Conservation (phyloP, 2,113 vertebrate genomes). For the Coreoperca whiteheadi region DNA sequence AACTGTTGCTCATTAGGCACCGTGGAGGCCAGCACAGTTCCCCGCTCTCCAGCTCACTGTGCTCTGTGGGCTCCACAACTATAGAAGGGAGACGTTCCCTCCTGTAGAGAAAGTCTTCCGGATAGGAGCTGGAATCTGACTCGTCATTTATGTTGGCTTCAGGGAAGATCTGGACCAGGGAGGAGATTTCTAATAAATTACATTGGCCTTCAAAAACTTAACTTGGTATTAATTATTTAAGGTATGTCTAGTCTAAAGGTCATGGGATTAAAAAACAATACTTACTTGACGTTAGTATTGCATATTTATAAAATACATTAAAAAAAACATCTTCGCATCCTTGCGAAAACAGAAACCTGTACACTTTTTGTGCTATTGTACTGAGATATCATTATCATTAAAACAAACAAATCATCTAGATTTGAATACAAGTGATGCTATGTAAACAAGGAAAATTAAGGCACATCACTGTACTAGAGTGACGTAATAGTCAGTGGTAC, state of each 20-base stretch:
- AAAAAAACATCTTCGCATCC: not conserved
- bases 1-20: not conserved
- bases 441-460: not conserved
- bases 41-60: slow-evolving; percentile 61
- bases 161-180: slow-evolving; percentile 76
- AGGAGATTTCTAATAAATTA: not conserved
- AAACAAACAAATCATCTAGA: not conserved
- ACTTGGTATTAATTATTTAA: not conserved
- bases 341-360: not conserved
- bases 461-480: not conserved
- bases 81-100: slow-evolving; percentile 83
- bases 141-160: slow-evolving; percentile 61
- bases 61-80: slow-evolving; percentile 81
- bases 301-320: not conserved
- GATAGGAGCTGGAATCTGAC: slow-evolving; percentile 38
- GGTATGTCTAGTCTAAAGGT: not conserved
- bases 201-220: not conserved
- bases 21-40: slow-evolving; percentile 62
- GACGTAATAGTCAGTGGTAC: slow-evolving; percentile 29
- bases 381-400: not conserved
- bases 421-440: not conserved
- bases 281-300: not conserved
- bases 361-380: not conserved
- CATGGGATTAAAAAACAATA: not conserved
- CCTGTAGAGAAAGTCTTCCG: slow-evolving; percentile 53